Conservation (phyloP, 2,888 invertebrate genomes). For the Quadroppia sp. region DNA sequence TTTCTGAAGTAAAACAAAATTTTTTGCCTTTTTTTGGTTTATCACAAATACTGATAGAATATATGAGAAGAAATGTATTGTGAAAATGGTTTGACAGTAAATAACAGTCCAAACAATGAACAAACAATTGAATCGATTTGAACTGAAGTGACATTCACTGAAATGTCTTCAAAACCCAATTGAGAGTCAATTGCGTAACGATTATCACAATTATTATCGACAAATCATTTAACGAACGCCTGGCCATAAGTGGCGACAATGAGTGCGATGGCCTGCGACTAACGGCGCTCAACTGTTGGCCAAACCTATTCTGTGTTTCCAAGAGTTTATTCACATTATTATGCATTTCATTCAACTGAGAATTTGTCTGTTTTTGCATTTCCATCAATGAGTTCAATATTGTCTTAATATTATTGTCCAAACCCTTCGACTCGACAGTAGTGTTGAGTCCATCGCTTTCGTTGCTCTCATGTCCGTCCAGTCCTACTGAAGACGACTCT, state of each 20-base stretch:
- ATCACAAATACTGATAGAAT: constrained; percentile 32
- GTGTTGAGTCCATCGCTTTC: constrained; percentile 11
- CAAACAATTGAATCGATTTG: background rate
- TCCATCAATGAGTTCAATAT: background rate
- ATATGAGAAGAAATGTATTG: background rate
- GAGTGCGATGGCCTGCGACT: background rate
- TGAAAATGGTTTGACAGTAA: background rate
- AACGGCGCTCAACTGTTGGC: background rate
- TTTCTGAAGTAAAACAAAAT: background rate
- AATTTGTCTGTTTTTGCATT: constrained; percentile 15
- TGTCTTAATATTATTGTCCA: background rate
- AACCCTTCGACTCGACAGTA: background rate
- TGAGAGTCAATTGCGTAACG: constrained; percentile 21
- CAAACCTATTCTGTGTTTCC: background rate
- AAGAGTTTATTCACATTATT: constrained; percentile 11
- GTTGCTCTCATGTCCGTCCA: constrained; percentile 13
- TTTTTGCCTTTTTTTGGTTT: background rate
- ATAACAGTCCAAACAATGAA: background rate
- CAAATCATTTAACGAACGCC: constrained; percentile 9
- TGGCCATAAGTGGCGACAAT: background rate
- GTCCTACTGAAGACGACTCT: constrained; percentile 5
- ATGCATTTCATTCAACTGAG: constrained; percentile 37
- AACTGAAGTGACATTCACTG: background rate
- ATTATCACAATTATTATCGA: constrained; percentile 30
- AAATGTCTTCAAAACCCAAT: constrained; percentile 1